Conservation (phyloP, 1,140 invertebrate genomes). For the Drosophila insularis region DNA sequence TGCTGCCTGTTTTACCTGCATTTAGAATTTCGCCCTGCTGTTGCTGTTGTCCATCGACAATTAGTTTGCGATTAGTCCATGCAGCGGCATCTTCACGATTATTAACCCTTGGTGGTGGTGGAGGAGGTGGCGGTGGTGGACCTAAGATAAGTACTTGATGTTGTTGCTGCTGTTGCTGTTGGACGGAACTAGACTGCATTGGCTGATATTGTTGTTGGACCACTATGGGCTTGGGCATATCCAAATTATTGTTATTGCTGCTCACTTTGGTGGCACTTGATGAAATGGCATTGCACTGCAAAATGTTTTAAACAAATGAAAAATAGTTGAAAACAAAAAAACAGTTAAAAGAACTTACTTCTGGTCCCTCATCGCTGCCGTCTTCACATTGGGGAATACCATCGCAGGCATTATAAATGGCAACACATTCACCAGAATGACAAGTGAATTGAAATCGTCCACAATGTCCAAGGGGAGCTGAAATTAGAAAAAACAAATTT, state of each 20-base stretch:
- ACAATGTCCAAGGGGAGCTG: conserved; percentile 83
- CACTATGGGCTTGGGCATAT: conserved; percentile 40
- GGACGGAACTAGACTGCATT: conserved; percentile 9
- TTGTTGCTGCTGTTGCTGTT: conserved; percentile 32
- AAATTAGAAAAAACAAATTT: conserved; percentile 26
- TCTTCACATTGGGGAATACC: conserved; percentile 96
- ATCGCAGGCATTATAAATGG: conserved; percentile 97
- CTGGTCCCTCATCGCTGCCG: conserved; percentile 93
- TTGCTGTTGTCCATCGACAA: conserved; percentile 55
- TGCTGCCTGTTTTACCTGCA: conserved; percentile 37
- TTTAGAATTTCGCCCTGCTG: conserved; percentile 34
- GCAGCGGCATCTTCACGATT: conserved; percentile 77
- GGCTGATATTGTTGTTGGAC: conserved; percentile 54
- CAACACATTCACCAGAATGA: conserved; percentile 94
- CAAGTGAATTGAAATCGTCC: conserved; percentile 94
- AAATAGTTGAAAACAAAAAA: conserved; percentile 2
- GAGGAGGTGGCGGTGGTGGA: conserved; percentile 55
- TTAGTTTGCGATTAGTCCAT: conserved; percentile 76
- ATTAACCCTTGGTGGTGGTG: conserved; percentile 63
- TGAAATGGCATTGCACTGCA: conserved; percentile 61
- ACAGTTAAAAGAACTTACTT: conserved; percentile 83
- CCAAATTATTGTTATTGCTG: conserved; percentile 40
- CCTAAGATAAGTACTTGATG: conserved; percentile 58
- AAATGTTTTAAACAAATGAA: not conserved
- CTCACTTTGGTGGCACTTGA: conserved; percentile 44